A percentile compares a stretch with the other conserved stretches of the same genome.
phyloP scores from a whole-genome alignment of 2,797 vertebrate species.

The Melanotaenia boesemani region DNA sequence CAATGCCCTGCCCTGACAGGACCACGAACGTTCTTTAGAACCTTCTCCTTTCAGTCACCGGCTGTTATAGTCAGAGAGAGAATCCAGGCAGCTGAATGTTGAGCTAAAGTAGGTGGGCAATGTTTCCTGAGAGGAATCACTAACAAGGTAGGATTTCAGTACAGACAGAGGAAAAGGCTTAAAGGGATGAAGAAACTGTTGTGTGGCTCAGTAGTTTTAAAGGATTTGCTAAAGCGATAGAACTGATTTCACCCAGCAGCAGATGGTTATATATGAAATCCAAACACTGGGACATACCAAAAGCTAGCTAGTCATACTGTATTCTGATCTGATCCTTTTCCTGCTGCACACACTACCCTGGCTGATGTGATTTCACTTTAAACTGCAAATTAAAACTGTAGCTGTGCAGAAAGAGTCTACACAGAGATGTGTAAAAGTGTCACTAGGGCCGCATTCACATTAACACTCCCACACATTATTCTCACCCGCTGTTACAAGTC shows the following conservation, averaged over 20 bases:
- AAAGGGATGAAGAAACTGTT: constrained; percentile 30
- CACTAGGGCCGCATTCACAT: neutral
- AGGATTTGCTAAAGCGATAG: constrained; percentile 32
- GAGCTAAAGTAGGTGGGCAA: constrained; percentile 17
- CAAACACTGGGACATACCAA: neutral
- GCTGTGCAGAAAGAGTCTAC: constrained; percentile 2
- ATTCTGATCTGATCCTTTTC: neutral
- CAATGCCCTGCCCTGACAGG: constrained; percentile 37
- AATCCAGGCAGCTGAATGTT: constrained; percentile 17
- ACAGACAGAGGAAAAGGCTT: constrained; percentile 24
- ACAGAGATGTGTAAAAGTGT: constrained; percentile 1
- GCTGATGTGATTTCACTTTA: neutral
- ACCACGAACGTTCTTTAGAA: constrained; percentile 48
- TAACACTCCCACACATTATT: constrained; percentile 14
- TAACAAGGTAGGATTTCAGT: constrained; percentile 32
- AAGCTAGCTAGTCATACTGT: neutral
- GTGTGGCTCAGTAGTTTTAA: neutral
- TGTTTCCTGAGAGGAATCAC: constrained; percentile 20
- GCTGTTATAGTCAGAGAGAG: constrained; percentile 14
- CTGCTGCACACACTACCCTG: neutral
- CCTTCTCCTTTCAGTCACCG: constrained; percentile 41
- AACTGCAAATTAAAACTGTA: neutral
- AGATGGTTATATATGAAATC: constrained; percentile 30
- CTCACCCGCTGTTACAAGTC: neutral
- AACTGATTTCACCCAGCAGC: constrained; percentile 49